These are phyloP conservation scores for Bombus ignitus DNA, from an alignment of 1,140 invertebrate genomes.

Conservation along the genomic window DNA sequence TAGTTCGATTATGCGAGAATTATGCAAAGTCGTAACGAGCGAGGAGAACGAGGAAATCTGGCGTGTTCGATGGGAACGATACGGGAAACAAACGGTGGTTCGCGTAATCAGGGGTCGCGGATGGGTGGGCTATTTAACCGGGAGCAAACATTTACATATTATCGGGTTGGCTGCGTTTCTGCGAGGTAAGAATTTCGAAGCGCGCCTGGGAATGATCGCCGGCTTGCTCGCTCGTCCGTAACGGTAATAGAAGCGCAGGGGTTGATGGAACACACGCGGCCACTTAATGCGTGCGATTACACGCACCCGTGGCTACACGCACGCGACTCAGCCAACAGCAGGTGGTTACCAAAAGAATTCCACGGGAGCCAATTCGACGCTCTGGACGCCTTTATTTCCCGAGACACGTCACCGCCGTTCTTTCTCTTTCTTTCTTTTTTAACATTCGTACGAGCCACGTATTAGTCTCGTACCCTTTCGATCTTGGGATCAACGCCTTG, in stretches of 20 bases:
- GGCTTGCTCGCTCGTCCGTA: constrained; percentile 30
- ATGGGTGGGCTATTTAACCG: constrained; percentile 61
- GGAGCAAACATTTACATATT: constrained; percentile 71
- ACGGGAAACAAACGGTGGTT: constrained; percentile 8
- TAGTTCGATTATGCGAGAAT: neutral
- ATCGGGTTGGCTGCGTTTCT: constrained; percentile 11
- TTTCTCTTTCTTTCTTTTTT: neutral
- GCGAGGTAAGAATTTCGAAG: constrained; percentile 28
- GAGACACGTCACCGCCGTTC: neutral
- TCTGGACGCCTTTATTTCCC: neutral
- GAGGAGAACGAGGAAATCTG: neutral
- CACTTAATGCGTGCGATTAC: constrained; percentile 68
- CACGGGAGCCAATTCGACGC: constrained; percentile 36
- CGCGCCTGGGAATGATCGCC: constrained; percentile 57
- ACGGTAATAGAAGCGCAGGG: constrained; percentile 53
- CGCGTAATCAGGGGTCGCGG: constrained; percentile 44
- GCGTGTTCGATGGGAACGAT: neutral
- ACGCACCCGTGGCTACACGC: constrained; percentile 67
- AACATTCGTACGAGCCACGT: no score
- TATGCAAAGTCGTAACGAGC: neutral
- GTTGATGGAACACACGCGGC: constrained; percentile 52
- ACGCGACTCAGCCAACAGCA: constrained; percentile 59
- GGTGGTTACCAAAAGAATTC: constrained; percentile 64
- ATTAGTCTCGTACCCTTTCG: no score
- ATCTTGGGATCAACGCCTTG: no score